Conservation (phyloP, 2,797 vertebrate genomes). For the Neosilurus mollespiculum region DNA sequence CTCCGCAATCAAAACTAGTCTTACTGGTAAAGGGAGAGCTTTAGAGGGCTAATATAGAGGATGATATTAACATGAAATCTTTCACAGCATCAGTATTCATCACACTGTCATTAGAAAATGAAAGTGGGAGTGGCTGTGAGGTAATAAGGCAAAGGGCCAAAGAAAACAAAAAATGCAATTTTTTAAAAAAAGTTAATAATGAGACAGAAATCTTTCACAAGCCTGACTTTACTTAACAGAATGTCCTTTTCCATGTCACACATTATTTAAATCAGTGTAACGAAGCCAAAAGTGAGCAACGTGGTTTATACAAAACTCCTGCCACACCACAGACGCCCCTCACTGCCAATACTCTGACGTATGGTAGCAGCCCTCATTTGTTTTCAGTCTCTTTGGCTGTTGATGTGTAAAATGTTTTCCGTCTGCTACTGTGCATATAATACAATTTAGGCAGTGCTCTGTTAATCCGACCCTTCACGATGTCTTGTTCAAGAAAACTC, state of each 20-base stretch:
- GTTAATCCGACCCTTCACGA: not conserved
- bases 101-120: constrained; percentile 8
- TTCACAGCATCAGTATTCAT: not conserved
- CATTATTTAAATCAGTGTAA: not conserved
- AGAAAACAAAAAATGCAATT: too few relatives aligned
- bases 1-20: not conserved
- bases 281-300: not conserved
- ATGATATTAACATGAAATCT: constrained; percentile 1
- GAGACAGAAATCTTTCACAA: not conserved
- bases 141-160: not conserved
- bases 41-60: not conserved
- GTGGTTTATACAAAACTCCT: not conserved
- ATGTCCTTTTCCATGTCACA: not conserved
- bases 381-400: not conserved
- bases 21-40: not conserved
- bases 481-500: not conserved
- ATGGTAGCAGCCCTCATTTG: not conserved
- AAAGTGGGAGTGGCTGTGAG: not conserved
- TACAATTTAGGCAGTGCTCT: not conserved
- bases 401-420: not conserved
- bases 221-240: not conserved
- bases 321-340: not conserved
- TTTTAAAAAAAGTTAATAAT: not conserved
- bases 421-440: not conserved
- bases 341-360: not conserved